phyloP scores from a whole-genome alignment of 2,888 invertebrate species.

The Stenichneumon culpator region DNA sequence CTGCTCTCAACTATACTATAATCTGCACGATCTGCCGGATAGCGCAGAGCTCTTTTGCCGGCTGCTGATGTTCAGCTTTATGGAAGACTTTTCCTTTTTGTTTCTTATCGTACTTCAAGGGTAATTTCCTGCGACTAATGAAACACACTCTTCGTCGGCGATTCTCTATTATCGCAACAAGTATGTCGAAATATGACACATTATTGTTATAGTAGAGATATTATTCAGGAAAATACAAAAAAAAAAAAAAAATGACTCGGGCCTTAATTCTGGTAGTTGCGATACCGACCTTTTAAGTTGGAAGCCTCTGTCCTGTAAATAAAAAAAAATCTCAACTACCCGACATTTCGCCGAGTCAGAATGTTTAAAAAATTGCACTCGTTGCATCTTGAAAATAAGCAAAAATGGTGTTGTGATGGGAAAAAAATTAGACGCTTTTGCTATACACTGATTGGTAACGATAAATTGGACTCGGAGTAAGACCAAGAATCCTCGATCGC shows the following conservation, averaged over 20 bases:
- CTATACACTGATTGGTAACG: slow-evolving; percentile 2
- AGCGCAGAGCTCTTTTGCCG: slow-evolving; percentile 31
- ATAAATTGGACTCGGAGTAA: slow-evolving; percentile 21
- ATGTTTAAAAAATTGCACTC: background rate
- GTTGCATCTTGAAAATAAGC: background rate
- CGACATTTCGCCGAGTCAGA: background rate
- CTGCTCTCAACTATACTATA: slow-evolving; percentile 47
- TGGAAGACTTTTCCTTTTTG: slow-evolving; percentile 4
- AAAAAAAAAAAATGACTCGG: background rate
- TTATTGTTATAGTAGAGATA: background rate
- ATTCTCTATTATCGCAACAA: background rate
- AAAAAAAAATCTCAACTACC: background rate
- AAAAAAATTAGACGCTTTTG: background rate
- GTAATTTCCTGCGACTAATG: slow-evolving; percentile 3
- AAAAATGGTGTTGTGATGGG: background rate
- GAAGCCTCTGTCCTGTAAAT: no score
- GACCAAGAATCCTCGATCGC: slow-evolving; percentile 61
- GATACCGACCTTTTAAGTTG: background rate
- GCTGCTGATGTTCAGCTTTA: slow-evolving; percentile 28
- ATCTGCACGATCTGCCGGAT: slow-evolving; percentile 63
- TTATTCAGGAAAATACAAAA: background rate
- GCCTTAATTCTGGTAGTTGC: background rate
- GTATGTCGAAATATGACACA: background rate
- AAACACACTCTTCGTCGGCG: background rate
- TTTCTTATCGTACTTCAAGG: background rate